Conservation (phyloP, 1,140 invertebrate genomes). For the Magallana angulata region DNA sequence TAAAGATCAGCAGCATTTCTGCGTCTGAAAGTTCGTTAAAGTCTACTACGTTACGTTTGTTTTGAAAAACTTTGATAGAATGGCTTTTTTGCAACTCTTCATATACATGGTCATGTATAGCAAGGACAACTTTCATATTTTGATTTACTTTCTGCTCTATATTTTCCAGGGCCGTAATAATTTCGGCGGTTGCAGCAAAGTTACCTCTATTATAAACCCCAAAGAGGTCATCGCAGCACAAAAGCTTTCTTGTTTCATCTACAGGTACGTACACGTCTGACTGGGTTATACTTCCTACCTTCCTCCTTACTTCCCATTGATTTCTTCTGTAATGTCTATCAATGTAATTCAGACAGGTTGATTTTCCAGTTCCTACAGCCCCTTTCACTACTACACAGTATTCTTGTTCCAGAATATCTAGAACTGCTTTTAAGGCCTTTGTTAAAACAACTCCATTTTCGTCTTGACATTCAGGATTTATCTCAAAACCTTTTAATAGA, state of each 20-base stretch:
- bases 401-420: background rate
- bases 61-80: background rate
- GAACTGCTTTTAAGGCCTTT: background rate
- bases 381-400: background rate
- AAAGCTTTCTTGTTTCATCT: background rate
- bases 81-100: background rate
- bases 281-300: background rate
- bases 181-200: background rate
- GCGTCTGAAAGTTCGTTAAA: background rate
- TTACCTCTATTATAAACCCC: background rate
- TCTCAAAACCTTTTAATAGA: background rate
- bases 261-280: background rate
- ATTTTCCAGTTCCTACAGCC: background rate
- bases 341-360: background rate
- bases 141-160: background rate
- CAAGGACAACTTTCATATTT: background rate
- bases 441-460: background rate
- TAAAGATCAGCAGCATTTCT: background rate
- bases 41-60: background rate
- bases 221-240: background rate
- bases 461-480: background rate
- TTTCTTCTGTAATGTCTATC: background rate
- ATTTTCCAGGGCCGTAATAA: background rate
- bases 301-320: background rate
- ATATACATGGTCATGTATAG: slow-evolving; percentile 4